These are phyloP conservation scores for Nesidiocoris tenuis DNA, from an alignment of 2,888 invertebrate genomes.

Conservation along the genomic window DNA sequence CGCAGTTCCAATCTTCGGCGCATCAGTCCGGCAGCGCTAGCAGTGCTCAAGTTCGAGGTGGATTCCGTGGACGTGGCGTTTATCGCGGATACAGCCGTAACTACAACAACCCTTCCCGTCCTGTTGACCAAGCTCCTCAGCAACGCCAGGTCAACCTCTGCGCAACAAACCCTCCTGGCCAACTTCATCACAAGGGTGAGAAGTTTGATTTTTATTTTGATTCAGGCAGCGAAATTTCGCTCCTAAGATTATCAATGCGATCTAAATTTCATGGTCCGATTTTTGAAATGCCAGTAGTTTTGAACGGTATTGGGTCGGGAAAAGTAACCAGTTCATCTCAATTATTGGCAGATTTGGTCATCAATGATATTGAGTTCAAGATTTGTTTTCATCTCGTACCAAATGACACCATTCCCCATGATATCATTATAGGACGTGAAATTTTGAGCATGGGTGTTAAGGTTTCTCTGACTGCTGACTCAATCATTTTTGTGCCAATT, in stretches of 20 bases:
- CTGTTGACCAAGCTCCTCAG: not conserved
- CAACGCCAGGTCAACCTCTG: not conserved
- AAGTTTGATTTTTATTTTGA: not conserved
- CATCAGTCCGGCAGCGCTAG: not conserved
- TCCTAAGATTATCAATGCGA: not conserved
- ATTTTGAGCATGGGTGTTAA: not conserved
- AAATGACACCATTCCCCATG: not conserved
- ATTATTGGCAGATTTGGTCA: not conserved
- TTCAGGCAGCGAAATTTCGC: not conserved
- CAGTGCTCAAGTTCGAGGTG: not conserved
- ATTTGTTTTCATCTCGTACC: not conserved
- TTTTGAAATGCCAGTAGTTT: not conserved
- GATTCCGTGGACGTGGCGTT: not conserved
- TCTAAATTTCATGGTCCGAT: not conserved
- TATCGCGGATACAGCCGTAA: not conserved
- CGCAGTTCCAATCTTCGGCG: not conserved
- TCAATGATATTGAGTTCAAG: not conserved
- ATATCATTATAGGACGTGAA: not conserved
- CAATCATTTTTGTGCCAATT: not conserved
- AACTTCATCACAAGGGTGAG: not conserved
- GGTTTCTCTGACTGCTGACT: not conserved
- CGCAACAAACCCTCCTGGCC: not conserved
- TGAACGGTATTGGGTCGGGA: not conserved
- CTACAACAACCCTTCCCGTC: not conserved
- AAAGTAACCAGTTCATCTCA: not conserved